These are phyloP conservation scores for Oligia fasciuncula DNA, from an alignment of 2,888 invertebrate species.

Conservation along the genomic window DNA sequence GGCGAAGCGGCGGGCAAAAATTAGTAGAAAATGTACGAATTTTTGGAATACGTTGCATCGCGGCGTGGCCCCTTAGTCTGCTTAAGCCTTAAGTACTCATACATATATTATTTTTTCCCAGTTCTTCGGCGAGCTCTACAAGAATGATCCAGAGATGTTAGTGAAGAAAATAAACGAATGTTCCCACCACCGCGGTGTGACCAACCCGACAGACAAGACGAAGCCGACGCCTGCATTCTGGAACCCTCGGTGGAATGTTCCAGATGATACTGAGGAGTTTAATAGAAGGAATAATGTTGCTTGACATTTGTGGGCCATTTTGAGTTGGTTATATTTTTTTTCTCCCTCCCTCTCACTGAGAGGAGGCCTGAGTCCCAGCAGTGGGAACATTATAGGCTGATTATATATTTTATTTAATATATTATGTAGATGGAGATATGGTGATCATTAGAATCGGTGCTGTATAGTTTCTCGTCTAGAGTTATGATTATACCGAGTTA, in stretches of 20 bases:
- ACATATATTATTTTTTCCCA: slow-evolving; percentile 58
- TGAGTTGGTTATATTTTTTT: not conserved
- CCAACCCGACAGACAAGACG: slow-evolving; percentile 79
- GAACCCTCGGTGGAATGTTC: slow-evolving; percentile 86
- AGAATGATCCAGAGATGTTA: slow-evolving; percentile 80
- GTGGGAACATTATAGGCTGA: no score
- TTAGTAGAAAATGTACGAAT: not conserved
- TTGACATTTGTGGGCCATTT: slow-evolving; percentile 49
- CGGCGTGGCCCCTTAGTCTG: not conserved
- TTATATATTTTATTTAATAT: no score
- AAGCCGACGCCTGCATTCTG: slow-evolving; percentile 85
- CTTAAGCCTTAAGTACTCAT: not conserved
- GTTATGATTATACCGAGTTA: not conserved
- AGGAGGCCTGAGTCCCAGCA: no score
- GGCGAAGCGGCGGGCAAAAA: no score
- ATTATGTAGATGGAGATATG: not conserved
- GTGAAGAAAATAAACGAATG: slow-evolving; percentile 82
- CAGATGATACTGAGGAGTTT: slow-evolving; percentile 84
- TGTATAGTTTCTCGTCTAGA: not conserved
- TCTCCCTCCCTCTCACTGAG: no score
- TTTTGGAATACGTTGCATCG: not conserved
- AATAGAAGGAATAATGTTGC: slow-evolving; percentile 81
- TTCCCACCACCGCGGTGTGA: slow-evolving; percentile 82
- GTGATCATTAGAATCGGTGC: not conserved
- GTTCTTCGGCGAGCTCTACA: slow-evolving; percentile 85